Conservation (phyloP, 2,888 invertebrate genomes). For the Morpho helenor region DNA sequence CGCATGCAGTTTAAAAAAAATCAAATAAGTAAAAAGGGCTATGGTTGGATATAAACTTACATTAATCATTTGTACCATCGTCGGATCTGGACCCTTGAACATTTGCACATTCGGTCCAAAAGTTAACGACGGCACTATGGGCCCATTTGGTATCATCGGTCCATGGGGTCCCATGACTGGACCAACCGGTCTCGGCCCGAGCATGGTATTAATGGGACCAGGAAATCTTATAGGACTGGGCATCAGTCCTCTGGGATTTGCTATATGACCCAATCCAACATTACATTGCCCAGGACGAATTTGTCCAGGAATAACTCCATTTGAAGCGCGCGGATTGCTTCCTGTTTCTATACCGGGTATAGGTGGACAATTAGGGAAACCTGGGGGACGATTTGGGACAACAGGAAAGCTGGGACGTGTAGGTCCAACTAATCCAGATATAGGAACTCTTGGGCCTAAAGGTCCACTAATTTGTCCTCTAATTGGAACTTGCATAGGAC, state of each 20-base stretch:
- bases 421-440: background rate
- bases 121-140: slow-evolving; percentile 4
- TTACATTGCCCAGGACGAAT: background rate
- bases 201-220: background rate
- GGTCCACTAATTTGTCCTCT: background rate
- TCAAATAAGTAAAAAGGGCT: too few species aligned
- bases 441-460: background rate
- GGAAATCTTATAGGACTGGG: background rate
- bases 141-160: slow-evolving; percentile 5
- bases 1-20: too few species aligned
- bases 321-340: background rate
- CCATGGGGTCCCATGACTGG: slow-evolving; percentile 7
- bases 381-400: background rate
- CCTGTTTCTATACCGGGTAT: slow-evolving; percentile 9
- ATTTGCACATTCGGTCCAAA: slow-evolving; percentile 15
- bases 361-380: slow-evolving; percentile 9
- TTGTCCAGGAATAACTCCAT: background rate
- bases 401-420: background rate
- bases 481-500: background rate
- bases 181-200: slow-evolving; percentile 10
- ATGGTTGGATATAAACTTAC: slow-evolving; percentile 33
- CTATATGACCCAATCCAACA: background rate
- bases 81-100: slow-evolving; percentile 26
- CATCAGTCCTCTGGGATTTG: slow-evolving; percentile 10
- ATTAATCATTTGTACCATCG: slow-evolving; percentile 38